Percentiles rank a stretch among this genome's conserved stretches.
Evolutionary conservation across 2,888 invertebrate species (phyloP).

Genomic region (Cynaeus angustus): DNA sequence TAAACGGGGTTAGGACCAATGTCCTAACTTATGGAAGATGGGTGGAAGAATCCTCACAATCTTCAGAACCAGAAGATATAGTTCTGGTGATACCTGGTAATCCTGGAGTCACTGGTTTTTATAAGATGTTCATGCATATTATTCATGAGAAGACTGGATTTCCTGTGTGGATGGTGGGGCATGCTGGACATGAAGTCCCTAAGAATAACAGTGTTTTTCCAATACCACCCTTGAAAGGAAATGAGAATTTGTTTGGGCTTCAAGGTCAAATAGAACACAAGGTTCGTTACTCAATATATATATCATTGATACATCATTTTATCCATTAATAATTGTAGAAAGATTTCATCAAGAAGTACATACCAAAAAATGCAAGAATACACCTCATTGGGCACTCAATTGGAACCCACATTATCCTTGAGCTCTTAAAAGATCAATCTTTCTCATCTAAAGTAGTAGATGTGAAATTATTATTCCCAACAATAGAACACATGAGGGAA

Average conservation of each 20-base stretch:
- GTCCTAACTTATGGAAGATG: conserved; percentile 83
- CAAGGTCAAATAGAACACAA: conserved; percentile 88
- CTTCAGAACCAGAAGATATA: conserved; percentile 75
- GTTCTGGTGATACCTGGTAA: conserved; percentile 89
- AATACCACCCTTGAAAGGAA: conserved; percentile 73
- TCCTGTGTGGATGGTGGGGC: conserved; percentile 88
- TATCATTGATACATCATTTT: conserved; percentile 1
- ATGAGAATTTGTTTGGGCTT: conserved; percentile 81
- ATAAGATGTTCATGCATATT: conserved; percentile 80
- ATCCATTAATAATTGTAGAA: conserved; percentile 64
- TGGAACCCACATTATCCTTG: conserved; percentile 88
- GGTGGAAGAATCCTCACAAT: conserved; percentile 76
- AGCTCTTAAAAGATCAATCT: conserved; percentile 78
- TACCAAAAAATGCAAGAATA: conserved; percentile 82
- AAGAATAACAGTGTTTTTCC: conserved; percentile 72
- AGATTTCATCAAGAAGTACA: conserved; percentile 82
- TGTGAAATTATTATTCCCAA: conserved; percentile 88
- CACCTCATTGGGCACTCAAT: conserved; percentile 94
- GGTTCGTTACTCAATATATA: conserved; percentile 70
- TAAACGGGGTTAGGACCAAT: conserved; percentile 83
- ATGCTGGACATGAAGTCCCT: conserved; percentile 88
- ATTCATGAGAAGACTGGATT: conserved; percentile 76
- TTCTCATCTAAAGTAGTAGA: conserved; percentile 76
- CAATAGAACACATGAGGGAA: conserved; percentile 87
- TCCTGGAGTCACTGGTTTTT: conserved; percentile 90